Evolutionary conservation across 1,140 invertebrate genomes (phyloP).

Genomic region (Panagrolaimus sp.): DNA sequence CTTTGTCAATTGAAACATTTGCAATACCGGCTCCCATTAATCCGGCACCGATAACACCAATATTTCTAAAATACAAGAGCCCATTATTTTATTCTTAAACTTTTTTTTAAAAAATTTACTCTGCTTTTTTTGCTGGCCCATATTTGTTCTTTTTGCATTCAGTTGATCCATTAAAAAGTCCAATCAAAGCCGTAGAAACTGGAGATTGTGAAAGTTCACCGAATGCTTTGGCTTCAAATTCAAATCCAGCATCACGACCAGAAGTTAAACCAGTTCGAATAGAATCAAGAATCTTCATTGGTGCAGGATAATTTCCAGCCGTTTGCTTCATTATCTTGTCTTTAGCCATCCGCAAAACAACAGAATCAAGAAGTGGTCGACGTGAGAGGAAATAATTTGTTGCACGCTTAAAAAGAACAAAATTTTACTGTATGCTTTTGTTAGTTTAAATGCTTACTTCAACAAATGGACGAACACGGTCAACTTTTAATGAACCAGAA

Average conservation of each 20-base stretch:
- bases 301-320: conserved; percentile 91
- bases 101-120: too few species aligned
- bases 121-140: conserved; percentile 73
- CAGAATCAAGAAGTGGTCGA: conserved; percentile 74
- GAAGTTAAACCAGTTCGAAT: conserved; percentile 80
- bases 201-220: conserved; percentile 81
- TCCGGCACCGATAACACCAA: conserved; percentile 88
- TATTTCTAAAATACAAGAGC: too few species aligned
- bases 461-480: conserved; percentile 69
- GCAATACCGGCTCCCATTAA: conserved; percentile 96
- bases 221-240: conserved; percentile 79
- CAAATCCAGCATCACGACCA: conserved; percentile 72
- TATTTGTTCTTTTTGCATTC: conserved; percentile 96
- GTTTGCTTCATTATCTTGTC: conserved; percentile 86
- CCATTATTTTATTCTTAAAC: too few species aligned
- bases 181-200: conserved; percentile 83
- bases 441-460: too few species aligned
- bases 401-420: too few species aligned
- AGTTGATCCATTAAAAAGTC: conserved; percentile 89
- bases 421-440: too few species aligned
- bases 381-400: conserved; percentile 42
- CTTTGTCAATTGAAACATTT: conserved; percentile 94
- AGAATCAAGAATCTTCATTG: conserved; percentile 76
- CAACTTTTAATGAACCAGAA: conserved; percentile 71
- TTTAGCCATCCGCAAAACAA: conserved; percentile 80